These are phyloP conservation scores for Troilus luridus DNA, from an alignment of 2,888 invertebrate species.

Conservation along the genomic window DNA sequence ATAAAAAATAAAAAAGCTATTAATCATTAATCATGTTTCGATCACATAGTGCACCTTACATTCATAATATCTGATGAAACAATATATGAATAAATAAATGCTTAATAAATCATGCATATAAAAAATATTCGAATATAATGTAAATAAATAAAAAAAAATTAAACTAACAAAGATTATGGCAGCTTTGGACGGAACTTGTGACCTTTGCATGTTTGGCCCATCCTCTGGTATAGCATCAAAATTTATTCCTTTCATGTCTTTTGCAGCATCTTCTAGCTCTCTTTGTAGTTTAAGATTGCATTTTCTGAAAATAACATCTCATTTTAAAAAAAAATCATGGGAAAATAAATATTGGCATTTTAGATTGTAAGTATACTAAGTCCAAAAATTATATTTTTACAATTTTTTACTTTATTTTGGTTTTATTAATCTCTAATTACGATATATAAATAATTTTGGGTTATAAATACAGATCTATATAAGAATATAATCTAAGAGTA, in stretches of 20 bases:
- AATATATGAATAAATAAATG: constrained; percentile 22
- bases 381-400: no score
- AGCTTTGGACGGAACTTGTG: constrained; percentile 78
- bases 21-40: neutral
- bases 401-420: no score
- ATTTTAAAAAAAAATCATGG: constrained; percentile 54
- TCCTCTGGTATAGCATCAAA: constrained; percentile 70
- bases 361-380: no score
- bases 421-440: no score
- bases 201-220: constrained; percentile 68
- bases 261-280: constrained; percentile 93
- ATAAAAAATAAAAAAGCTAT: constrained; percentile 26
- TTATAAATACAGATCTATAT: no score
- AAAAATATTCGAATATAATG: neutral
- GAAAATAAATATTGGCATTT: neutral
- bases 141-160: constrained; percentile 21
- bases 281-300: constrained; percentile 89
- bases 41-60: neutral
- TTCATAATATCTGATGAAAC: neutral
- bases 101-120: constrained; percentile 36
- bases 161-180: constrained; percentile 82
- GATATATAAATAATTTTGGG: no score
- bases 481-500: no score
- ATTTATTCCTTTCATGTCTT: constrained; percentile 75
- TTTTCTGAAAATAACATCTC: constrained; percentile 77